Evolutionary conservation across 1,140 invertebrate species (phyloP), one percentile per base, ranked within the genome.

Genomic region (Ridgeia piscesae): DNA sequence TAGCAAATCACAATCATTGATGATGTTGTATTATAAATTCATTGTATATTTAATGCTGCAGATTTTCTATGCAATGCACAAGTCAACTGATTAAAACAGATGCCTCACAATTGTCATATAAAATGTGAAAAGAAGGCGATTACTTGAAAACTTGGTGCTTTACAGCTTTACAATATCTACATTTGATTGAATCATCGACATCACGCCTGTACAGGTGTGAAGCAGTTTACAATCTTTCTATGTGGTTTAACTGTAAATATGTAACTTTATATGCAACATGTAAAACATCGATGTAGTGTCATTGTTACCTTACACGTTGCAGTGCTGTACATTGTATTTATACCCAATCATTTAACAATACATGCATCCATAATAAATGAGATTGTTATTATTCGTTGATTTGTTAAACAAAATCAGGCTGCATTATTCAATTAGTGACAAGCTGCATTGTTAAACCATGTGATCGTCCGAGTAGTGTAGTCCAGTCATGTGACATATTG

Each of bases 61-160:
- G 2, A 31, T 21, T 77, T 77, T 77, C 58, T 77, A 77, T 77
- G 58, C 58, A 77, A 77, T 17, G 27, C 58, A 31, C 58, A 77
- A 21, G 27, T 77, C 11, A 77, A 77, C 27, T 77, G 58, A 21
- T 77, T 21, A 21, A 77, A 27, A 77, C 27, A 31, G 58, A 31
- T 21, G 27, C 58, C 14, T 14, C 58, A 77, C 58, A 77, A 77
- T 31, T 17, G 27, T 77, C 58, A 77, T 77, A 77, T 77, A 77
- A 77, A 8, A 77, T 77, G 8, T 77, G 4, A 77, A 77, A 77
- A 77, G 11, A 21, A 21, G 58, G 11, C 11, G 2, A 21, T 77
- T 77, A 77, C 58, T 77, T 77, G 58, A 77, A 77, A 77, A 77
- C 58, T 77, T 77, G 27, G 58, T 77, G 58, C 58, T 77, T 77